Conservation (phyloP, 2,888 invertebrate species). For the Acanthopleura granulata region DNA sequence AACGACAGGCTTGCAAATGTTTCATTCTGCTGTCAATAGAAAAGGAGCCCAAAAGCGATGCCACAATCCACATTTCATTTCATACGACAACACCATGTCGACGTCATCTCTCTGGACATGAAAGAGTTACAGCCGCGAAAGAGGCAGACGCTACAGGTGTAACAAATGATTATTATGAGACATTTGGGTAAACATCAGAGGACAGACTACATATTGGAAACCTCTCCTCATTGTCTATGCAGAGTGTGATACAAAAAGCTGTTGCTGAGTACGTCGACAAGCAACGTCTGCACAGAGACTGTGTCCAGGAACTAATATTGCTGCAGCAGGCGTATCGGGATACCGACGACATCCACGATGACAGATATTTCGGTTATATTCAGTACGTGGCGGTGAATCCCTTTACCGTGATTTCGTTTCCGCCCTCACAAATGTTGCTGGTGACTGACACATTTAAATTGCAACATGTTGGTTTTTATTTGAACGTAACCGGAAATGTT, state of each 20-base stretch:
- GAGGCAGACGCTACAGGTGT: background rate
- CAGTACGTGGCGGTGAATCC: no score
- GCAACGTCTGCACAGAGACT: no score
- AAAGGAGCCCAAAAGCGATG: background rate
- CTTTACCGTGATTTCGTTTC: no score
- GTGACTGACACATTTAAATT: no score
- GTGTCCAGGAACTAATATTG: no score
- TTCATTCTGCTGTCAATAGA: background rate
- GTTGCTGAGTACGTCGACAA: no score
- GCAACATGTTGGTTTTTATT: slow-evolving; percentile 13
- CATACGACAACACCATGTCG: slow-evolving; percentile 12
- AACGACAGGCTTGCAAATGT: background rate
- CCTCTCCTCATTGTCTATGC: background rate
- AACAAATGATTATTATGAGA: slow-evolving; percentile 19
- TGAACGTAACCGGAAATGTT: slow-evolving; percentile 26
- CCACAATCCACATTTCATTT: background rate
- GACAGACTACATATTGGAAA: background rate
- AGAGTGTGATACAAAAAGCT: no score
- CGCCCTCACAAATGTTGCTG: no score
- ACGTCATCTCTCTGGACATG: background rate
- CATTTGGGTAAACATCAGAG: background rate
- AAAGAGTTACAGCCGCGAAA: background rate
- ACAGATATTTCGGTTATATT: no score
- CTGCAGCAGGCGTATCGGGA: no score
- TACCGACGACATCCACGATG: no score